phyloP scores from a whole-genome alignment of 2,888 invertebrate genomes.

The Amitus sp. region DNA sequence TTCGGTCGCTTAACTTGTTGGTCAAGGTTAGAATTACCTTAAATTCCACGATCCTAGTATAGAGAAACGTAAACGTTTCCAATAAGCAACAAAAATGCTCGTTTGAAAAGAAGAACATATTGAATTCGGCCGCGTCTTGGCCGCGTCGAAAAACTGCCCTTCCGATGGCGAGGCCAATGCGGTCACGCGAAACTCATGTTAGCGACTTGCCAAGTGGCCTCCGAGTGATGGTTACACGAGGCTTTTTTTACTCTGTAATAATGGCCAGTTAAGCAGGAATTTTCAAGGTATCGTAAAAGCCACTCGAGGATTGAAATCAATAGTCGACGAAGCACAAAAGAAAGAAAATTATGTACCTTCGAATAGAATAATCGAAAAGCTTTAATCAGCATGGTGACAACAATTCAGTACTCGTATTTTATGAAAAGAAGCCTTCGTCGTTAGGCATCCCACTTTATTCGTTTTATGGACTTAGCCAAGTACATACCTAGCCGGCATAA shows the following conservation, averaged over 20 bases:
- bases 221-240: constrained; percentile 39
- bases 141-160: constrained; percentile 41
- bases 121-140: constrained; percentile 32
- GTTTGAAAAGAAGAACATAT: constrained; percentile 29
- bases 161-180: constrained; percentile 40
- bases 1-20: no score
- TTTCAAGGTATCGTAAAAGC: constrained; percentile 35
- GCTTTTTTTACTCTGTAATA: constrained; percentile 33
- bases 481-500: constrained; percentile 14
- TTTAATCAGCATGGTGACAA: no score
- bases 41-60: no score
- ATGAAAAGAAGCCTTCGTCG: no score
- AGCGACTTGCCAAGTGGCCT: constrained; percentile 58
- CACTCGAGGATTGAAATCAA: constrained; percentile 36
- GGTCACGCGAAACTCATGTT: constrained; percentile 62
- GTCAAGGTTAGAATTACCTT: no score
- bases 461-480: no score
- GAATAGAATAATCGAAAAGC: no score
- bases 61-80: no score
- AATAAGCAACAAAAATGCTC: constrained; percentile 14
- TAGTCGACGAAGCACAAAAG: no score
- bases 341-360: no score
- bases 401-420: no score
- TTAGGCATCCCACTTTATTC: no score
- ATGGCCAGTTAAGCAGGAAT: constrained; percentile 30